Evolutionary conservation across 2,113 vertebrate genomes (phyloP).

Genomic region (Semnornis frantzii): DNA sequence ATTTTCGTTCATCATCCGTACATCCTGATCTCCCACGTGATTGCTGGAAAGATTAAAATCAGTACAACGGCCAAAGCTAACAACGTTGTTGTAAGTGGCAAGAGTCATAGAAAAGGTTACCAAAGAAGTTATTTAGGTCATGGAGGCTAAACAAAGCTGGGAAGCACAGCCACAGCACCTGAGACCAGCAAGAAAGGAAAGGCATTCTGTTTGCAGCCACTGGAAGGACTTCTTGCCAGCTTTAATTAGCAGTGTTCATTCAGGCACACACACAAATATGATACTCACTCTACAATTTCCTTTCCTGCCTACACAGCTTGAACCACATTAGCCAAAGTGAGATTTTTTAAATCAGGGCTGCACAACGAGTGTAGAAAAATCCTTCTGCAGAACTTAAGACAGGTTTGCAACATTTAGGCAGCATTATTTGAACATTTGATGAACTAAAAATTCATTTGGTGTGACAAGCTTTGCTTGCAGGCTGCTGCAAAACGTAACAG

Average conservation of each 20-base stretch:
- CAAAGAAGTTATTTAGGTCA: background rate
- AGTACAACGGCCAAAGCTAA: conserved; percentile 1
- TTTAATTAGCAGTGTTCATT: conserved; percentile 15
- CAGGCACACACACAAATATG: conserved; percentile 4
- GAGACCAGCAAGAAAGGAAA: background rate
- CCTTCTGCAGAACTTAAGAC: background rate
- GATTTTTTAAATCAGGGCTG: background rate
- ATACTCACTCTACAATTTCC: background rate
- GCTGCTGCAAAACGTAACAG: background rate
- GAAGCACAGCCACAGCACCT: background rate
- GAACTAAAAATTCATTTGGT: background rate
- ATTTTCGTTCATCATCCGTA: conserved; percentile 95
- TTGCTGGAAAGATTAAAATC: conserved; percentile 75
- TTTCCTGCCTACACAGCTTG: conserved; percentile 22
- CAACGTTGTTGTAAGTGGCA: background rate
- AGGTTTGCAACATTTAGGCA: background rate
- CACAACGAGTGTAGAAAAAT: background rate
- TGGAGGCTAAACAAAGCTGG: background rate
- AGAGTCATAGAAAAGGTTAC: background rate
- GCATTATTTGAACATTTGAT: background rate
- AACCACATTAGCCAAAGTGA: conserved; percentile 19
- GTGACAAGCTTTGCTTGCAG: background rate
- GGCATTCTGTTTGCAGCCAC: background rate
- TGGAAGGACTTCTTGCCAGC: conserved; percentile 4
- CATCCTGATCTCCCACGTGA: conserved; percentile 91